These are phyloP conservation scores for Eptesicus fuscus DNA, from an alignment of 2,113 vertebrate genomes.

Conservation along the genomic window DNA sequence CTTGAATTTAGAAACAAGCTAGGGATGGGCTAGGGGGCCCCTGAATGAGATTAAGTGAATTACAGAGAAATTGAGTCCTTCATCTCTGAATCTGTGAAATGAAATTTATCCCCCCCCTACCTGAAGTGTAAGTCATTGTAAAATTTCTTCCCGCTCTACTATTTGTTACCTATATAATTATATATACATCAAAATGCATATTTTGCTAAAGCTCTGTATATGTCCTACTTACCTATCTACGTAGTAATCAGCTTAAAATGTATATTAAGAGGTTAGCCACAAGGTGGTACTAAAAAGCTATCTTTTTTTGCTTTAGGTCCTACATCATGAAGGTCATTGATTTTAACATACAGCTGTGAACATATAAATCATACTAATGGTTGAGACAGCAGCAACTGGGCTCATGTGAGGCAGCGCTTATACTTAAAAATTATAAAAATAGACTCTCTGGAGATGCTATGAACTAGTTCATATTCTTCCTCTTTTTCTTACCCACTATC, in stretches of 20 bases:
- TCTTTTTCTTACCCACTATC: background rate
- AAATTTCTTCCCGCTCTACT: background rate
- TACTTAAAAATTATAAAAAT: conserved; percentile 1
- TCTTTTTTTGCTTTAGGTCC: background rate
- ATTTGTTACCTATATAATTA: background rate
- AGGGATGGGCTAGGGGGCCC: no score
- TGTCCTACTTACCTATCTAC: background rate
- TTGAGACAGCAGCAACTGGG: background rate
- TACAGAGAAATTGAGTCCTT: background rate
- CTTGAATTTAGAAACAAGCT: background rate
- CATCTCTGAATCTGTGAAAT: background rate
- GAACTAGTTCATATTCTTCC: background rate
- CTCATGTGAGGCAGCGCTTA: background rate
- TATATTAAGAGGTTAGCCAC: conserved; percentile 43
- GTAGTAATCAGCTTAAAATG: background rate
- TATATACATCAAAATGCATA: background rate
- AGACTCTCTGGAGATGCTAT: background rate
- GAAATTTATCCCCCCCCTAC: background rate
- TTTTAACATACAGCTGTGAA: background rate
- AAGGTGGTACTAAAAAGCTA: conserved; percentile 64
- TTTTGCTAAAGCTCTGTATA: background rate
- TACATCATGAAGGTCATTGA: background rate
- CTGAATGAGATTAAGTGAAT: background rate
- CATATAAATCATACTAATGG: background rate
- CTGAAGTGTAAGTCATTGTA: background rate